These are phyloP conservation scores for Monomorium pharaonis DNA, from an alignment of 1,140 invertebrate species.

Conservation along the genomic window DNA sequence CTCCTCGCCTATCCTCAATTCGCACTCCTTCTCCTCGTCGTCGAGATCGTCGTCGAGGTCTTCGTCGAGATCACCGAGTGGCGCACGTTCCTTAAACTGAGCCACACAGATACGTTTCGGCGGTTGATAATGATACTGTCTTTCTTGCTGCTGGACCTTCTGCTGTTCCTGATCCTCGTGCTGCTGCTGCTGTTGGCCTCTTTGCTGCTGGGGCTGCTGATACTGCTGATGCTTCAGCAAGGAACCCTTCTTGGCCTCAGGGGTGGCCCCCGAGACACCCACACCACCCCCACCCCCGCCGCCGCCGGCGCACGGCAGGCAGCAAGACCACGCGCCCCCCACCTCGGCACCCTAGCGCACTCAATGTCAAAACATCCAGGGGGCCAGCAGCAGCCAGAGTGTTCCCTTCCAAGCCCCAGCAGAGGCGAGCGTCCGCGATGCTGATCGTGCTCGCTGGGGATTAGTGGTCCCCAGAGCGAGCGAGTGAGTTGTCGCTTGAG, in stretches of 20 bases:
- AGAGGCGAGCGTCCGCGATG: neutral
- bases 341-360: constrained; percentile 83
- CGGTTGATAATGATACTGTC: constrained; percentile 45
- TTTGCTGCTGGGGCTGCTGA: constrained; percentile 65
- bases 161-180: constrained; percentile 12
- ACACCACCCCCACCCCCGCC: constrained; percentile 82
- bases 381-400: constrained; percentile 54
- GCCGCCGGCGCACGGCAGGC: constrained; percentile 86
- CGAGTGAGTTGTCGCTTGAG: neutral
- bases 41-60: constrained; percentile 71
- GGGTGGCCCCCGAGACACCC: constrained; percentile 75
- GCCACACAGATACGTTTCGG: constrained; percentile 20
- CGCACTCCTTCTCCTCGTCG: constrained; percentile 60
- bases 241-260: constrained; percentile 68
- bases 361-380: constrained; percentile 82
- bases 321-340: constrained; percentile 85
- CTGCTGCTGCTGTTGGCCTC: constrained; percentile 37
- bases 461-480: constrained; percentile 3
- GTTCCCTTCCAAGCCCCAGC: neutral
- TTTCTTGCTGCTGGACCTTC: constrained; percentile 42
- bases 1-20: constrained; percentile 58
- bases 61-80: constrained; percentile 78
- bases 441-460: constrained; percentile 8
- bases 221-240: constrained; percentile 63
- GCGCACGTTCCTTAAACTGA: constrained; percentile 67